Conservation (phyloP, 2,113 vertebrate genomes). For the Sciurus niger region DNA sequence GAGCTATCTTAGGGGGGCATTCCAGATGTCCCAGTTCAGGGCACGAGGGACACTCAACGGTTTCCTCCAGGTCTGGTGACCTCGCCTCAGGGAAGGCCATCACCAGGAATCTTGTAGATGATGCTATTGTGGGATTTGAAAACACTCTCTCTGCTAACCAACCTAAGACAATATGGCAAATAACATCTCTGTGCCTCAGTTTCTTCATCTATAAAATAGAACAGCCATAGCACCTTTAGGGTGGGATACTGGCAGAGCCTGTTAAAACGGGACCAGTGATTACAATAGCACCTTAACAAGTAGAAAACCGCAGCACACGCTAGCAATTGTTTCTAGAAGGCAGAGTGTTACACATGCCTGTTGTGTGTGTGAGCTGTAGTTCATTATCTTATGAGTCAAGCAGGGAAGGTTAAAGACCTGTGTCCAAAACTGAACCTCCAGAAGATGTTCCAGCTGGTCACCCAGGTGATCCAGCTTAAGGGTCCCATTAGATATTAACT, state of each 20-base stretch:
- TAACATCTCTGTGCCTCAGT: rapidly evolving
- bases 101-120: not conserved
- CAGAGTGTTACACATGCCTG: rapidly evolving
- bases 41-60: not conserved
- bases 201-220: not conserved
- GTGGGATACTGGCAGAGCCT: no score
- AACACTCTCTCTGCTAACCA: not conserved
- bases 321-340: no score
- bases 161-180: not conserved
- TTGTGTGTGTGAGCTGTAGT: rapidly evolving
- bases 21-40: not conserved
- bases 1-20: not conserved
- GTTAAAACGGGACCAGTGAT: rapidly evolving
- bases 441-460: not conserved
- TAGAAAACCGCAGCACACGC: rapidly evolving
- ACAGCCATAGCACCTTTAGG: no score
- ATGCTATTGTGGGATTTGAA: not conserved
- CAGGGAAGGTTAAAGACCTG: not conserved
- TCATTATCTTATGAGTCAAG: rapidly evolving
- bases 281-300: rapidly evolving
- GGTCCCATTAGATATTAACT: not conserved
- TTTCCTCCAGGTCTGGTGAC: not conserved
- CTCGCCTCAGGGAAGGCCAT: not conserved
- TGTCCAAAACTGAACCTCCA: no score
- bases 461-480: not conserved